Conservation (phyloP, 2,113 vertebrate species). For the Camelus bactrianus region DNA sequence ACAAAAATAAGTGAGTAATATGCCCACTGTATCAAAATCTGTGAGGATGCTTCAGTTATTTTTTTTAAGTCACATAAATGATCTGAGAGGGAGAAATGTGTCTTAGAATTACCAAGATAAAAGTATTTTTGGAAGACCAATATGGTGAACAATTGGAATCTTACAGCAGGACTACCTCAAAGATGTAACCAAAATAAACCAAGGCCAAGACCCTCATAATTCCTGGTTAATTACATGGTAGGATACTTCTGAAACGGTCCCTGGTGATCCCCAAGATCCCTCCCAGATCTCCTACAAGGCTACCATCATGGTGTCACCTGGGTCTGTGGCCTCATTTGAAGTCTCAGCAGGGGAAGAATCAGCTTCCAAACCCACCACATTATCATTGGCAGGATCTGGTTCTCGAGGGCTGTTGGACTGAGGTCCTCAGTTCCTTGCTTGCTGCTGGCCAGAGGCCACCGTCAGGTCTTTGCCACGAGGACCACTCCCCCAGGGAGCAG, state of each 20-base stretch:
- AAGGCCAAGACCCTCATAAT: not conserved
- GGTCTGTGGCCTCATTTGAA: not conserved
- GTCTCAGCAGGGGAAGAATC: not conserved
- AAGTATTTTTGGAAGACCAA: constrained; percentile 23
- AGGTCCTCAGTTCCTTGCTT: not conserved
- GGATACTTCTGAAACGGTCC: not conserved
- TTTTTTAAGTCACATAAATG: not conserved
- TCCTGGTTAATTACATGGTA: not conserved
- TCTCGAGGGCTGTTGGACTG: not conserved
- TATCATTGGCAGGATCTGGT: not conserved
- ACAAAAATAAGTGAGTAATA: constrained; percentile 4
- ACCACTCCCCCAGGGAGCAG: not conserved
- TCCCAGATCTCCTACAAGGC: not conserved
- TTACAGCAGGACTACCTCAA: not conserved
- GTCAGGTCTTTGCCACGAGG: not conserved
- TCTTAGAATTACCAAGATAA: not conserved
- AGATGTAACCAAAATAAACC: not conserved
- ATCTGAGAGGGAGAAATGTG: not conserved
- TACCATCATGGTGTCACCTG: not conserved
- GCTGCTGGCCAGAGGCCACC: not conserved
- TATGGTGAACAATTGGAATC: not conserved
- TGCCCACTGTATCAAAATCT: not conserved
- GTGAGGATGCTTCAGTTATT: not conserved
- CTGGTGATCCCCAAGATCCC: not conserved
- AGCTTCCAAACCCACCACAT: not conserved